Evolutionary conservation across 2,797 vertebrate genomes (phyloP).

Genomic region (Myotis daubentonii): DNA sequence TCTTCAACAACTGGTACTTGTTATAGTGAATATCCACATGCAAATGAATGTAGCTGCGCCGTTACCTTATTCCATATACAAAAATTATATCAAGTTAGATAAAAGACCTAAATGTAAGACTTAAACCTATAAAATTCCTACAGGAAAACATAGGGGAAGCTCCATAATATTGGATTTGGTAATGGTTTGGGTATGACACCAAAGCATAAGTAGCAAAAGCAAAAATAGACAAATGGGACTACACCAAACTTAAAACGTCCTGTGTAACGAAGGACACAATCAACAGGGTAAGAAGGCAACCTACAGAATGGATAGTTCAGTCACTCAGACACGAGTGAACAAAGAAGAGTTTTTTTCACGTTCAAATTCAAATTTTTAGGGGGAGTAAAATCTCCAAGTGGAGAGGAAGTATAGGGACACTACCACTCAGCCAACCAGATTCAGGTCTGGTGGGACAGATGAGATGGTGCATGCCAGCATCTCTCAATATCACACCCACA

Average conservation of each 20-base stretch:
- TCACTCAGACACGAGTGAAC: not conserved
- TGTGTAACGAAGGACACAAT: not conserved
- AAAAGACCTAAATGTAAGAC: not conserved
- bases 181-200: not conserved
- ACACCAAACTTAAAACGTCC: conserved; percentile 7
- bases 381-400: not conserved
- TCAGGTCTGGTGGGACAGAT: not conserved
- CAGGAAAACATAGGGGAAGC: not conserved
- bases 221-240: not conserved
- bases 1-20: not conserved
- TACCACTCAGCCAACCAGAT: not conserved
- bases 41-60: not conserved
- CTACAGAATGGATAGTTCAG: not conserved
- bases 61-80: not conserved
- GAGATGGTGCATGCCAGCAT: not conserved
- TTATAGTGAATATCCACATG: not conserved
- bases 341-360: not conserved
- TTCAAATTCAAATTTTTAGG: not conserved
- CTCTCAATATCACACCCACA: not conserved
- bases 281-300: not conserved
- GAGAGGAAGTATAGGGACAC: not conserved
- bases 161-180: not conserved
- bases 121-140: not conserved
- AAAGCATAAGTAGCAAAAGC: not conserved
- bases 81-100: conserved; percentile 18